phyloP scores from a whole-genome alignment of 2,888 invertebrate genomes.

The Agrochola lota region DNA sequence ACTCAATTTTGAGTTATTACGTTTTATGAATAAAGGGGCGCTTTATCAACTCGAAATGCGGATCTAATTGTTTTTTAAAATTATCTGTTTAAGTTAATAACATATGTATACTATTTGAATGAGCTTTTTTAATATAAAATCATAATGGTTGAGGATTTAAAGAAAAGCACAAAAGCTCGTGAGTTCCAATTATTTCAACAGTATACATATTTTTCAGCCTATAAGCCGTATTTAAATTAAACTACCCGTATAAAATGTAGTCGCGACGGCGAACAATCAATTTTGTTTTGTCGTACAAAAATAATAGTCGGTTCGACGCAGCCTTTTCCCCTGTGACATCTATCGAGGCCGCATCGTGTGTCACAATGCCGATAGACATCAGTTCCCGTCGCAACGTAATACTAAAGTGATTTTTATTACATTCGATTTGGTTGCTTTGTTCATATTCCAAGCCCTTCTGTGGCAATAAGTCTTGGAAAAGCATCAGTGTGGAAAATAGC shows the following conservation, averaged over 20 bases:
- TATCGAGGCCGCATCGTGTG: slow-evolving; percentile 87
- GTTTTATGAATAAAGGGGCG: no score
- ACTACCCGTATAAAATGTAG: slow-evolving; percentile 70
- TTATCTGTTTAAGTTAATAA: background rate
- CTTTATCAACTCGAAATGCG: slow-evolving; percentile 41
- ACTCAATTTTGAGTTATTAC: no score
- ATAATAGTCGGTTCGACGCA: slow-evolving; percentile 86
- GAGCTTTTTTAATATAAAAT: background rate
- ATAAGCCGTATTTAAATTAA: slow-evolving; percentile 67
- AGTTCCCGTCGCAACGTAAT: slow-evolving; percentile 87
- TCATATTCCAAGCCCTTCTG: slow-evolving; percentile 82
- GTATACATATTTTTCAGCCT: slow-evolving; percentile 18
- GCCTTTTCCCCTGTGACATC: slow-evolving; percentile 86
- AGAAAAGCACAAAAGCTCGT: background rate
- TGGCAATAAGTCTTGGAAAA: slow-evolving; percentile 78
- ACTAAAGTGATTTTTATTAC: slow-evolving; percentile 90
- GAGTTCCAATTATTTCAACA: slow-evolving; percentile 40
- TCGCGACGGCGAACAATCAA: slow-evolving; percentile 79
- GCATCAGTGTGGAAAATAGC: slow-evolving; percentile 79
- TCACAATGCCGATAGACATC: slow-evolving; percentile 88
- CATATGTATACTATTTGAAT: no score
- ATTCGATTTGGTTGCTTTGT: slow-evolving; percentile 89
- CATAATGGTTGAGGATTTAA: background rate
- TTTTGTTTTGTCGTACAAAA: slow-evolving; percentile 87
- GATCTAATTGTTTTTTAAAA: slow-evolving; percentile 16